Base-by-base conservation (phyloP, 1,140 invertebrate genomes). In the Caenorhabditis latens region DNA sequence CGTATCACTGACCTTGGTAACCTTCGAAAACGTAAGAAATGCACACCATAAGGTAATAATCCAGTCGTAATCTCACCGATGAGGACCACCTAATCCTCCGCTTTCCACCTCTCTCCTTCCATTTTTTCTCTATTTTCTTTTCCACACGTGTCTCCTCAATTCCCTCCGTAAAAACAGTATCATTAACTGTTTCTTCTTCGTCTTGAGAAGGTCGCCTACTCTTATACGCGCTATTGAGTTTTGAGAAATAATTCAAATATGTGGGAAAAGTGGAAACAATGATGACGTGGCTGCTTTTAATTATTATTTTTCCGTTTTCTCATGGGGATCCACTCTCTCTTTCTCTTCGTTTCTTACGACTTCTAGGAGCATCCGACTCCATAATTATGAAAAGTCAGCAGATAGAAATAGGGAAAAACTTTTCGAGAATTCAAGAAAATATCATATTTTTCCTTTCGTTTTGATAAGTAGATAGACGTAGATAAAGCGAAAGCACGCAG, bases 31-130 rank as follows among this genome's bases (percentile, higher is more conserved):
- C 16, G 13, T 21, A 58, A 63, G 43, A 43, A 71, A 19, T 48
- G 65, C 65, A 71, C 65, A 71, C 65, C 65, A 71, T 71, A 40
- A 71, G 65, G 65, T 71, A 71, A 71, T 71, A 71, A 71, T 71
- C 65, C 65, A 48, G 65, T 71, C 65, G 65, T 71, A 71, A 71
- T 71, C 40, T 24, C 8, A 16, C 57, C 6, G 57, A 24, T 19
- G n/a, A 42, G 7, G 61, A 42, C 21, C 13, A n/a, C 65, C 43
- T 71, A 71, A 71, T 71, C 65, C 65, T n/a, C n/a, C 58, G 32
- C 2, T 32, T 61, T 32, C 19, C n/a, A 4, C 58, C 19, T 6
- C 50, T n/a, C 9, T 63, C 61, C 5, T 58, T n/a, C 57, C 16
- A n/a, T 58, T 58, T n/a, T 21, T 21, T 53, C 50, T 13, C 50